Percentiles rank a stretch among this genome's conserved stretches.
phyloP scores from a whole-genome alignment of 2,888 invertebrate species.

The Philereme transversata region DNA sequence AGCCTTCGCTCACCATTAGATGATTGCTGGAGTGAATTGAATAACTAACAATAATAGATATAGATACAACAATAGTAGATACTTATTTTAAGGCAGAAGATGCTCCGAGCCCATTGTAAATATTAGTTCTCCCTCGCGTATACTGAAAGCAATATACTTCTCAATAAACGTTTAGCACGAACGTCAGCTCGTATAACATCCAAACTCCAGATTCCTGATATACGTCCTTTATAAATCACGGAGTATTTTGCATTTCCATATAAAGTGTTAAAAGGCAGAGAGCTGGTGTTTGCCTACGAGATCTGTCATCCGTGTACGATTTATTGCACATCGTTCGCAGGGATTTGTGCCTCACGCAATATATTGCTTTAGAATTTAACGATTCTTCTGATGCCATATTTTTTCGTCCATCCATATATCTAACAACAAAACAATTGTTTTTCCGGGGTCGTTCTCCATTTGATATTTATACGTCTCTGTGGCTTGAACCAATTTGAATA shows the following conservation, averaged over 20 bases:
- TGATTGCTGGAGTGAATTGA: too few relatives aligned
- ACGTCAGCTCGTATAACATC: slow-evolving; percentile 24
- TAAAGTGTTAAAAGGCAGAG: slow-evolving; percentile 56
- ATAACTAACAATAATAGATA: too few relatives aligned
- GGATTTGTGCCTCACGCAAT: slow-evolving; percentile 52
- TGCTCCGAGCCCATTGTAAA: slow-evolving; percentile 12
- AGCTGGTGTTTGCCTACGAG: slow-evolving; percentile 47
- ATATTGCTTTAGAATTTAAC: slow-evolving; percentile 45
- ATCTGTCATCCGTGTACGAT: slow-evolving; percentile 58
- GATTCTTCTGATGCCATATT: slow-evolving; percentile 38
- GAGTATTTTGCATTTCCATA: slow-evolving; percentile 56
- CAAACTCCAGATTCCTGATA: slow-evolving; percentile 40
- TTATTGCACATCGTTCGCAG: slow-evolving; percentile 58
- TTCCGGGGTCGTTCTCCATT: slow-evolving; percentile 31
- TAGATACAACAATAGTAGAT: background rate
- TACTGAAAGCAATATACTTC: slow-evolving; percentile 19
- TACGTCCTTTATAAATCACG: slow-evolving; percentile 52
- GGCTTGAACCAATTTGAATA: slow-evolving; percentile 25
- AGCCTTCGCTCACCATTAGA: too few relatives aligned
- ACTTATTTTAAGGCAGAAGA: slow-evolving; percentile 1
- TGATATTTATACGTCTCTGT: slow-evolving; percentile 28
- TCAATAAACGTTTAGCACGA: slow-evolving; percentile 26
- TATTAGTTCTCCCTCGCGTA: slow-evolving; percentile 11
- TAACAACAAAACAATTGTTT: slow-evolving; percentile 40
- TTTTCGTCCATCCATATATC: slow-evolving; percentile 46